Base-by-base conservation (phyloP, 1,140 invertebrate genomes). In the Dreissena polymorpha region DNA sequence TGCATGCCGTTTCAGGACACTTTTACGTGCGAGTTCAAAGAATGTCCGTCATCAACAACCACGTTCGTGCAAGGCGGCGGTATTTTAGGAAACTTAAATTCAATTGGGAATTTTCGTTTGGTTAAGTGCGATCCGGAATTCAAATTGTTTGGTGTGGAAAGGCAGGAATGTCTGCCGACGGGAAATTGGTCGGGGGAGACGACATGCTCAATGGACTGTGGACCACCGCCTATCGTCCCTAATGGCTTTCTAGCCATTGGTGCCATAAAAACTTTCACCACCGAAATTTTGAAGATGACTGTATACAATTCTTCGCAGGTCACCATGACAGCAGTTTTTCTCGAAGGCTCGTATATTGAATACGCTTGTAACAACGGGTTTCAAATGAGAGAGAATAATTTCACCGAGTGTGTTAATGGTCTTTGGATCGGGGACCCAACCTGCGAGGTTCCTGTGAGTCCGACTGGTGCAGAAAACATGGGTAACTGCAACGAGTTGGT, bases 41-140 rank as follows among this genome's bases (percentile, higher is more conserved):
- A 39, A 39, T 39, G 39, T 39, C 39, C 39, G 39, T 39, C 39
- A 39, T 39, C 39, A 39, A 39, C 2, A 39, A 39, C 2, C 39
- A 5, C 2, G 2, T 39, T 39, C 8, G 2, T 39, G 39, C 39
- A 79, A 21, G 39, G 55, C 51, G 76, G 76, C 10, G 10, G 18
- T n/a, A 29, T 79, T 25, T 14, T 69, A n/a, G 76, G 76, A 23
- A 79, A 79, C 27, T 13, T 70, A 14, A 79, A 79, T 39, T 10
- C 18, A n/a, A 51, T 79, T 57, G 21, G 67, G 23, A 39, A 27
- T n/a, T 23, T n/a, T 10, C 76, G 76, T 27, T 0, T n/a, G 7
- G 25, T 67, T 3, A 10, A 29, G 10, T 79, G 76, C 39, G 16
- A 70, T 23, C 12, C 27, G 14, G 23, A 29, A 12, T 70, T 23